Base-by-base conservation (phyloP, 2,888 invertebrate genomes). In the Periphyllus acericola region DNA sequence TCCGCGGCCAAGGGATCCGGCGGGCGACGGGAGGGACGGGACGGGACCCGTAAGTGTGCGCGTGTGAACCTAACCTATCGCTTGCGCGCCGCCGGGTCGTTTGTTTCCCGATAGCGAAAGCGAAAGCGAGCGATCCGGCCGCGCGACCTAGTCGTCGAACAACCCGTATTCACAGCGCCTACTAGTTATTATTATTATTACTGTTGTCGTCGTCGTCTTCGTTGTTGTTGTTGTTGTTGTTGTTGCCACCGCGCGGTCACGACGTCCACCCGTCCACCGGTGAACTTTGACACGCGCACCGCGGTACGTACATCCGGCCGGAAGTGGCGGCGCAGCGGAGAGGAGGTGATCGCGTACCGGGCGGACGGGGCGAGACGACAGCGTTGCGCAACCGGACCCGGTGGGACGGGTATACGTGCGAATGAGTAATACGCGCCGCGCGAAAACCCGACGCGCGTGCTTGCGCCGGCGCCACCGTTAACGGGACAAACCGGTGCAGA, bases 401-500 rank as follows among this genome's bases (percentile, higher is more conserved):
- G 17, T 3, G 66, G 17, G 55, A 55, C 55, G 5, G 1, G 55
- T 2, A 3, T 55, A 46, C 5, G 55, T 21, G 55, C 21, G 46
- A 46, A 46, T 14, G 46, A 11, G 46, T 46, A 40, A 40, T n/a
- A n/a, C 40, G 9, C 40, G 40, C 40, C 40, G 17, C 36, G 66
- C 60, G 80, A 80, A 80, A 80, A 80, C 66, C 40, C 40, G 66
- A n/a, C n/a, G 32, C 14, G n/a, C 25, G 25, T 66, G 25, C 3
- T 3, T 17, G 0, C 32, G 3, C n/a, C 40, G 40, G 17, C 68
- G 36, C 19, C 32, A 25, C 80, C 25, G 52, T 52, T 72, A 83
- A 83, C 82, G 82, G 82, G 46, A 72, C 52, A 83, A 83, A 83
- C 82, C 72, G 82, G 82, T 83, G 71, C 71, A 32, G 32, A 0